These are phyloP conservation scores for Drosophila pseudotakahashii DNA, from an alignment of 2,888 invertebrate genomes.

Conservation along the genomic window DNA sequence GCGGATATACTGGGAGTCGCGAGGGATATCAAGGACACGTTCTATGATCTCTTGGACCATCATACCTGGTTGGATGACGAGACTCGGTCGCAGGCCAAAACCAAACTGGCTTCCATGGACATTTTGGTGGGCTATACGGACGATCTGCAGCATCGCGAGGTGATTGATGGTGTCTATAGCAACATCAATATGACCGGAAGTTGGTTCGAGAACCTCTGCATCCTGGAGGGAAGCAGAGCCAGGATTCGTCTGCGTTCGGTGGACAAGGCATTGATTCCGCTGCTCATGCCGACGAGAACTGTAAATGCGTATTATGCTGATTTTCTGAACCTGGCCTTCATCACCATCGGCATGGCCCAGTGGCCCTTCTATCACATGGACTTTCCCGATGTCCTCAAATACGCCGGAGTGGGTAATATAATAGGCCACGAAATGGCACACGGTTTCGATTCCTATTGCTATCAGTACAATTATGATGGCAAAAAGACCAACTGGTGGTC, in stretches of 20 bases:
- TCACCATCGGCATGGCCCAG: slow-evolving; percentile 79
- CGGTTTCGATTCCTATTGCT: slow-evolving; percentile 79
- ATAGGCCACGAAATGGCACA: slow-evolving; percentile 82
- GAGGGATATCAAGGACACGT: slow-evolving; percentile 70
- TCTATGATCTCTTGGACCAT: slow-evolving; percentile 73
- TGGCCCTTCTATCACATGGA: slow-evolving; percentile 77
- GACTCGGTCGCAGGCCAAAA: slow-evolving; percentile 76
- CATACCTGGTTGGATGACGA: slow-evolving; percentile 80
- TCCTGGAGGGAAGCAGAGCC: slow-evolving; percentile 71
- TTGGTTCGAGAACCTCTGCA: slow-evolving; percentile 71
- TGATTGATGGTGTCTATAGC: slow-evolving; percentile 66
- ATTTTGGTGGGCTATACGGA: slow-evolving; percentile 78
- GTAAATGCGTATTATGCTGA: slow-evolving; percentile 82
- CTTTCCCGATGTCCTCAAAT: slow-evolving; percentile 77
- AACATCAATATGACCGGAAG: slow-evolving; percentile 64
- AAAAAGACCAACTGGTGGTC: slow-evolving; percentile 80
- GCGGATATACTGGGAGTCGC: slow-evolving; percentile 75
- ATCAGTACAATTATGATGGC: slow-evolving; percentile 80
- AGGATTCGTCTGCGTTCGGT: slow-evolving; percentile 62
- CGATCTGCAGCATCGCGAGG: slow-evolving; percentile 68
- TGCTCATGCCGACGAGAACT: slow-evolving; percentile 75
- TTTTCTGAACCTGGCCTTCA: slow-evolving; percentile 78
- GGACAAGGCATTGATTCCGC: slow-evolving; percentile 73
- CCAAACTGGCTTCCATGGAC: slow-evolving; percentile 80
- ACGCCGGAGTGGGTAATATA: slow-evolving; percentile 78